Conservation (phyloP, 2,113 vertebrate genomes). For the Shinisaurus crocodilurus region DNA sequence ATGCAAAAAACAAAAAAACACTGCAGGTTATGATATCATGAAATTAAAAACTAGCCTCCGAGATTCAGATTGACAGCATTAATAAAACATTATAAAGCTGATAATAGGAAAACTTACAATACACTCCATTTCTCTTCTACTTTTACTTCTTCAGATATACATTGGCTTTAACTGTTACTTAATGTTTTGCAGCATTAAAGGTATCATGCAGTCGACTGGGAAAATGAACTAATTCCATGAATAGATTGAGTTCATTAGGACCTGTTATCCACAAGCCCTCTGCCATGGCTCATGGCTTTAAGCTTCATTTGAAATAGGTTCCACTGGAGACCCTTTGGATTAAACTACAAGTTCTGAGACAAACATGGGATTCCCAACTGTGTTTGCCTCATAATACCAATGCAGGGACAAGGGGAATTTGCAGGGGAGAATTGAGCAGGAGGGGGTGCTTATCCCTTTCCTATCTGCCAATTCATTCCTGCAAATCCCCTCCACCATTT, state of each 20-base stretch:
- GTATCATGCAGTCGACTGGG: constrained; percentile 80
- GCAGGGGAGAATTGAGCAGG: neutral
- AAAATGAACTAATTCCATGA: constrained; percentile 35
- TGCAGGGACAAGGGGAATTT: neutral
- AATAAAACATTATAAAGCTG: constrained; percentile 84
- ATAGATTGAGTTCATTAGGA: constrained; percentile 40
- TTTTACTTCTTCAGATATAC: constrained; percentile 69
- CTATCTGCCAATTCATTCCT: neutral
- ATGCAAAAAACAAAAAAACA: constrained; percentile 56
- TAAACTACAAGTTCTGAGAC: neutral
- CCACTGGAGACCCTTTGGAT: neutral
- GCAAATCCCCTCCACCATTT: neutral
- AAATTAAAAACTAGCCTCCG: constrained; percentile 86
- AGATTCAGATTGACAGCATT: constrained; percentile 82
- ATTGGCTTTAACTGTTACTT: constrained; percentile 78
- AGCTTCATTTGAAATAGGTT: constrained; percentile 24
- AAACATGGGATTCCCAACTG: neutral
- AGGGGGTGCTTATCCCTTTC: neutral
- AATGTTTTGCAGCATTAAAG: constrained; percentile 81
- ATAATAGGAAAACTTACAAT: constrained; percentile 76
- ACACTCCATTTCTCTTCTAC: neutral
- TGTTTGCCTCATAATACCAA: neutral
- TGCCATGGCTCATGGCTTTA: constrained; percentile 12
- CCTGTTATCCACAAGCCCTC: neutral
- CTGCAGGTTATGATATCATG: constrained; percentile 77